Evolutionary conservation across 2,888 invertebrate species (phyloP), one percentile per base, ranked within the genome.

Genomic region (Pachliopta kotzebuea): DNA sequence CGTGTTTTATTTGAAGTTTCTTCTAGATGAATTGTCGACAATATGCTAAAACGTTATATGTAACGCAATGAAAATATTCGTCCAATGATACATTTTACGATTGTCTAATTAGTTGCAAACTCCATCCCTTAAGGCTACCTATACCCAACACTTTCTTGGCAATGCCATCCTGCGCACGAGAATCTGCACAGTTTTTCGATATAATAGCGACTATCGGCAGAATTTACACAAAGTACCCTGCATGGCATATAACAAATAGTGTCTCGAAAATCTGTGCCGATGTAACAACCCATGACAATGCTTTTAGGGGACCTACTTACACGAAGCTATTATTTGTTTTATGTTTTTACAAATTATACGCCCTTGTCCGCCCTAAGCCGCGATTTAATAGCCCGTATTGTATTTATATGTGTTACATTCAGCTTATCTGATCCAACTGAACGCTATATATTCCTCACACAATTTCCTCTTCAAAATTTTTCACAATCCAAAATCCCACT

Each of bases 11-110:
- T 81, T 81, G 69, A 77, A 85, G 77, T 84, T 82, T 72, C 11
- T n/a, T 18, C 82, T 90, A 90, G 90, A 87, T 83, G 77, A 81
- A 79, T 78, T 82, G 76, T 81, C 72, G 78, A 84, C 69, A 81
- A 82, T 90, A 85, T 88, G 90, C 90, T 88, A 90, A 90, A 89
- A 89, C 90, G 90, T 90, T 90, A 90, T 89, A 90, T 82, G 85
- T 90, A 90, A 90, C 90, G 90, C 88, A 87, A 90, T 90, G 90
- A 81, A 75, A 85, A 81, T 88, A 85, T 86, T 85, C 84, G 85
- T 87, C 83, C 78, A 80, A 81, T 84, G 60, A 70, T 70, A 70
- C 67, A 64, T 74, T 85, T 61, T 86, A 83, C 83, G 83, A 85
- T 82, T 86, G 83, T 79, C 79, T 86, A 80, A 80, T 76, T 90